Conservation (phyloP, 2,113 vertebrate genomes). For the Brevimyrus niger region DNA sequence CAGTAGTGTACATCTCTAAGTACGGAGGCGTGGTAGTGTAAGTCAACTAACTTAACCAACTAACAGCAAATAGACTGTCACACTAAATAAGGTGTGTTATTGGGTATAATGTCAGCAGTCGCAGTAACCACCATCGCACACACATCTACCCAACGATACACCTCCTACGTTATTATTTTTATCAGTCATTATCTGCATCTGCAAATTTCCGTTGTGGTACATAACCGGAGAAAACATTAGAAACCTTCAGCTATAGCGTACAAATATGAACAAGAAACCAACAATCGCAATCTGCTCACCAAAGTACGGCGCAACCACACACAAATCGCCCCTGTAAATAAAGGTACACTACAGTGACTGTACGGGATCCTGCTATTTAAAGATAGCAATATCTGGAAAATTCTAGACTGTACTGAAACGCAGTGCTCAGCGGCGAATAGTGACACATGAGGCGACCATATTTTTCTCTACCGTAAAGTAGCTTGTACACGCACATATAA, state of each 20-base stretch:
- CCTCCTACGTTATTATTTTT: background rate
- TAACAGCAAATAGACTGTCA: background rate
- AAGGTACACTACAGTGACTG: background rate
- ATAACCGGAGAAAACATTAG: background rate
- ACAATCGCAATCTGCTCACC: background rate
- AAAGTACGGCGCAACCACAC: background rate
- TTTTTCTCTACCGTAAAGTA: slow-evolving; percentile 8
- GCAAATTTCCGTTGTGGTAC: background rate
- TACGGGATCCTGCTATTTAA: background rate
- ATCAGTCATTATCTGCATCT: background rate
- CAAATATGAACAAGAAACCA: background rate
- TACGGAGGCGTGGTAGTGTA: background rate
- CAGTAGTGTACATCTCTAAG: background rate
- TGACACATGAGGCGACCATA: background rate
- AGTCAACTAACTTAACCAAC: background rate
- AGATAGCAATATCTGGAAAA: background rate
- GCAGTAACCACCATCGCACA: background rate
- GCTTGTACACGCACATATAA: background rate
- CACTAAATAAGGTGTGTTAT: background rate
- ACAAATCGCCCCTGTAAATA: background rate
- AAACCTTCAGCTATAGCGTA: background rate
- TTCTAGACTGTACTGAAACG: background rate
- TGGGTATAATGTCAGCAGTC: background rate
- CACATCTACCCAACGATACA: background rate
- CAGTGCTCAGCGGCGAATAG: background rate